Evolutionary conservation across 92 coral and sea anemone genomes (phyloP).

Genomic region (Metridium senile): DNA sequence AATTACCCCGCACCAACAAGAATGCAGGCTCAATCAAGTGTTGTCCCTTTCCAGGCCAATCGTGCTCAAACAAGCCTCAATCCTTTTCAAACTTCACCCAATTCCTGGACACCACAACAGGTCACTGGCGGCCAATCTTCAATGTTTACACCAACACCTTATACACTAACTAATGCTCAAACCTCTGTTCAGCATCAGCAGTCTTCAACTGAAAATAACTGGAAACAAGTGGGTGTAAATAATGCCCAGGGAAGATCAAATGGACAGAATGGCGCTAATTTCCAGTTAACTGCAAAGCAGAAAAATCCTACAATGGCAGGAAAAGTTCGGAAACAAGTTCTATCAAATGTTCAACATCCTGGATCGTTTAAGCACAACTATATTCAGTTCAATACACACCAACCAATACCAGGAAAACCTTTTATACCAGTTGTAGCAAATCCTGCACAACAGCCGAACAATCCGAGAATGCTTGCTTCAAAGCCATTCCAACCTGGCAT

Average conservation of each 20-base stretch:
- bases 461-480: neutral
- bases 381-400: no score
- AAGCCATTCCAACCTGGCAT: neutral
- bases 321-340: neutral
- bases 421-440: neutral
- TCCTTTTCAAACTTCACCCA: neutral
- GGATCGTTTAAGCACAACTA: neutral
- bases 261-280: neutral
- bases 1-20: neutral
- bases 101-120: neutral
- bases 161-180: neutral
- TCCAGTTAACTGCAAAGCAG: neutral
- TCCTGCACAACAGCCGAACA: neutral
- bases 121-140: neutral
- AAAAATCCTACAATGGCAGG: neutral
- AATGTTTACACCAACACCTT: slow-evolving; percentile 1
- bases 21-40: neutral
- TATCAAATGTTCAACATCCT: neutral
- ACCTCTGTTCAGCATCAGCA: neutral
- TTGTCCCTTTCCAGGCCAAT: neutral
- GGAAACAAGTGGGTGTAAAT: neutral
- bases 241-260: neutral
- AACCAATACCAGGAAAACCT: neutral
- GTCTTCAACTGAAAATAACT: neutral
- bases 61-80: neutral